phyloP scores from a whole-genome alignment of 2,113 vertebrate genomes.

The Hoplias malabaricus region DNA sequence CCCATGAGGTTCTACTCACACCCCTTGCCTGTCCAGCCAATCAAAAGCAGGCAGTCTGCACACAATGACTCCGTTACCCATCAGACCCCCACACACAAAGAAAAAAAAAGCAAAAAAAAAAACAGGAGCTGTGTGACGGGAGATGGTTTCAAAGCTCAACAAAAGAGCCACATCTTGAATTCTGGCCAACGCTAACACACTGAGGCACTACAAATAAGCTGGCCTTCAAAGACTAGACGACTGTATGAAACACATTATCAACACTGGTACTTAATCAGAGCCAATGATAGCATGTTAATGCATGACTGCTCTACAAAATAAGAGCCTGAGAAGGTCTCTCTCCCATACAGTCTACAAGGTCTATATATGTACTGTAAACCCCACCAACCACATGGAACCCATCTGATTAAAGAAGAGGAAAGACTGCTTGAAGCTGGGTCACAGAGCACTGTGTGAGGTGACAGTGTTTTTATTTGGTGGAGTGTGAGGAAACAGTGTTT shows the following conservation, averaged over 20 bases:
- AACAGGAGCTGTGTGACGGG: not conserved
- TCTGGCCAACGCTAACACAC: not conserved
- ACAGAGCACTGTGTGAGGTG: not conserved
- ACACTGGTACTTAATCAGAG: not conserved
- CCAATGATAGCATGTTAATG: slow-evolving; percentile 17
- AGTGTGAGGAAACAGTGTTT: slow-evolving; percentile 10
- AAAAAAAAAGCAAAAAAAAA: not conserved
- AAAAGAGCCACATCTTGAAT: slow-evolving; percentile 7
- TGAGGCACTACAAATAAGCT: not conserved
- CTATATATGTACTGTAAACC: slow-evolving; percentile 7
- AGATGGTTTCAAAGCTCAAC: slow-evolving; percentile 1
- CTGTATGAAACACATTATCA: not conserved
- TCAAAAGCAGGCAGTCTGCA: not conserved
- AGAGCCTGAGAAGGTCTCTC: not conserved
- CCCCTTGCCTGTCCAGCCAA: not conserved
- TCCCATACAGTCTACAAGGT: not conserved
- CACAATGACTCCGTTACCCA: slow-evolving; percentile 5
- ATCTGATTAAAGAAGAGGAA: slow-evolving; percentile 14
- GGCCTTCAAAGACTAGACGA: not conserved
- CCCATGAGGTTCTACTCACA: not conserved
- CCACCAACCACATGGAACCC: not conserved
- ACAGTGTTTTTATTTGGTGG: not conserved
- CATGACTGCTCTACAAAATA: not conserved
- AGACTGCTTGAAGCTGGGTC: not conserved
- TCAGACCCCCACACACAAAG: not conserved